These are phyloP conservation scores for Columba guinea DNA, from an alignment of 2,797 vertebrate genomes.

Conservation along the genomic window DNA sequence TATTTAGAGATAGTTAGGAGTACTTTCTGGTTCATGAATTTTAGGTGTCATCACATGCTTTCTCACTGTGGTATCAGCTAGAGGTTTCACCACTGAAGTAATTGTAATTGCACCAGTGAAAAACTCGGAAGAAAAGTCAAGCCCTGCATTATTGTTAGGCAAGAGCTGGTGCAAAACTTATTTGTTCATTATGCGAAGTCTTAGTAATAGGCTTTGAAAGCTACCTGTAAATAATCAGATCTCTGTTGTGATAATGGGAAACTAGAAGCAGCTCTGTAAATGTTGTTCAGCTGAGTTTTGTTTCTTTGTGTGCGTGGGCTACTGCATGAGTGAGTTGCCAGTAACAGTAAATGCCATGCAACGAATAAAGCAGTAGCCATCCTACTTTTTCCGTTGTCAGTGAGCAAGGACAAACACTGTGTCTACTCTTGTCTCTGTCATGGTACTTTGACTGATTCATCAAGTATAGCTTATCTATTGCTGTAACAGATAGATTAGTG, in stretches of 20 bases:
- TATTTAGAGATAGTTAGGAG: background rate
- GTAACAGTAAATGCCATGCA: background rate
- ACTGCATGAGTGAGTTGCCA: accelerated
- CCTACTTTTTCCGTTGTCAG: background rate
- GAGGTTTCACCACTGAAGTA: background rate
- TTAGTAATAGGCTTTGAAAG: background rate
- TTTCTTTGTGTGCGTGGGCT: background rate
- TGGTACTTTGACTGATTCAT: background rate
- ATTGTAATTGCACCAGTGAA: background rate
- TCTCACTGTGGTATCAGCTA: background rate
- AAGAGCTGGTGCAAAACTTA: background rate
- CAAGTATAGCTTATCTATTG: background rate
- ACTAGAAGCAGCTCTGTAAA: background rate
- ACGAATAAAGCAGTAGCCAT: background rate
- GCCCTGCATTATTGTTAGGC: background rate
- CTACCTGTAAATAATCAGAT: background rate
- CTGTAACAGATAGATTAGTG: background rate
- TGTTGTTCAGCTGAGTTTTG: background rate
- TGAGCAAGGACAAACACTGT: background rate
- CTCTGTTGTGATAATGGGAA: background rate
- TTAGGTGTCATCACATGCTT: background rate
- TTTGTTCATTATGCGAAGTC: background rate
- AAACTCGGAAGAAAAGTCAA: background rate
- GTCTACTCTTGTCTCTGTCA: background rate
- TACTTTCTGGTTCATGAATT: background rate